Percentiles rank a stretch among this genome's conserved stretches.
Evolutionary conservation across 1,140 invertebrate genomes (phyloP).

Genomic region (Zelostemma sp.): DNA sequence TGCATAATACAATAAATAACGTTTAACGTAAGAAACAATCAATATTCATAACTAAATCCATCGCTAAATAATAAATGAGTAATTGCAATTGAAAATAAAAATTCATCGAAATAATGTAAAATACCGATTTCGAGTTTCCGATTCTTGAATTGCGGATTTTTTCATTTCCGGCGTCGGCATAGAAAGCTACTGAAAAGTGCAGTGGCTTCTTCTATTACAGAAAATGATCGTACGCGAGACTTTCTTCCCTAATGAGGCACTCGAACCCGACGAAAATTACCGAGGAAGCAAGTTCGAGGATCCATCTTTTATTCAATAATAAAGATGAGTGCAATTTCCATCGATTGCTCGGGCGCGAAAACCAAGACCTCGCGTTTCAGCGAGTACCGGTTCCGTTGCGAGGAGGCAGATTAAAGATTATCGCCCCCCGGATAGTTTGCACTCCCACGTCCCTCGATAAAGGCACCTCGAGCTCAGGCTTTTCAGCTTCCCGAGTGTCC

Average conservation of each 20-base stretch:
- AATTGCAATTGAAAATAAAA: too few relatives aligned
- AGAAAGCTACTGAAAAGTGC: not conserved
- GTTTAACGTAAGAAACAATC: too few relatives aligned
- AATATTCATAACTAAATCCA: too few relatives aligned
- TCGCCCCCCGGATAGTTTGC: constrained; percentile 1
- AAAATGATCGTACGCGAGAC: constrained; percentile 4
- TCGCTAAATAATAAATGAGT: too few relatives aligned
- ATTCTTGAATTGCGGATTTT: too few relatives aligned
- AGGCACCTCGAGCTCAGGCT: not conserved
- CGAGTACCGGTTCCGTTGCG: not conserved
- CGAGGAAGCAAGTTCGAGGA: not conserved
- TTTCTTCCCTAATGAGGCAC: not conserved
- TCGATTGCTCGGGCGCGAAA: not conserved
- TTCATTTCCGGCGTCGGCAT: too few relatives aligned
- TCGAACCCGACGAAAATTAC: not conserved
- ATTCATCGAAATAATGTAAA: too few relatives aligned
- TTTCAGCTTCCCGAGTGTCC: not conserved
- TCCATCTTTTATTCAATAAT: not conserved
- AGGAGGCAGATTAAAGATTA: not conserved
- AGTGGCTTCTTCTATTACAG: not conserved
- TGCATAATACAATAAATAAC: too few relatives aligned
- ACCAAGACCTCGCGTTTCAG: not conserved
- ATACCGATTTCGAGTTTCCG: too few relatives aligned
- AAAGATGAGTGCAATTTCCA: too few relatives aligned
- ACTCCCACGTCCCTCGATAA: not conserved